Conservation (phyloP, 2,113 vertebrate genomes). For the Hirundichthys speculiger region DNA sequence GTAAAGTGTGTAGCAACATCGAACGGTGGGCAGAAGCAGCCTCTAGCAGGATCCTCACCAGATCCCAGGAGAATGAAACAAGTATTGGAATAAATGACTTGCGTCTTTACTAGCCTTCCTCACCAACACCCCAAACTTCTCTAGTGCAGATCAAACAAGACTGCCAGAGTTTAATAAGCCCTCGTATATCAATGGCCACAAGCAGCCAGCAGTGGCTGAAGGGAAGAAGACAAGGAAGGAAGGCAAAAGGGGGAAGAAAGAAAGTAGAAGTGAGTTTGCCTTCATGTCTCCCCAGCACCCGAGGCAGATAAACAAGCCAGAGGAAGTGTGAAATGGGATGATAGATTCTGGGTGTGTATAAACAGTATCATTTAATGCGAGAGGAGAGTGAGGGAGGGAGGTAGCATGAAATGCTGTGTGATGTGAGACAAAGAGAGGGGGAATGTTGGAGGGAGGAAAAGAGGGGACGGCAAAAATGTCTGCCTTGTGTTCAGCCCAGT, state of each 20-base stretch:
- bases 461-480: constrained; percentile 17
- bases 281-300: constrained; percentile 74
- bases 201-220: constrained; percentile 60
- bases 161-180: constrained; percentile 66
- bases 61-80: constrained; percentile 63
- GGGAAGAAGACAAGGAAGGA: constrained; percentile 54
- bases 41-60: constrained; percentile 55
- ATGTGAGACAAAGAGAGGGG: constrained; percentile 51
- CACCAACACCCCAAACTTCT: constrained; percentile 47
- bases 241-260: constrained; percentile 37
- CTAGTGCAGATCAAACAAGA: constrained; percentile 63
- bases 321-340: constrained; percentile 79
- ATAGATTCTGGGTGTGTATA: constrained; percentile 76
- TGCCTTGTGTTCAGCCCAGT: constrained; percentile 45
- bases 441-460: constrained; percentile 38
- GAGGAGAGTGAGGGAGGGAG: constrained; percentile 58
- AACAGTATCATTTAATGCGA: constrained; percentile 75
- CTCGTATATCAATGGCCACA: constrained; percentile 64
- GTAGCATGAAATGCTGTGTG: constrained; percentile 63
- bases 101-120: constrained; percentile 62
- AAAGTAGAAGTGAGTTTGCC: constrained; percentile 53
- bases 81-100: constrained; percentile 66
- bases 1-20: constrained; percentile 35
- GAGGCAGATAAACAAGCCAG: constrained; percentile 75
- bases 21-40: constrained; percentile 51